Evolutionary conservation across 1,140 invertebrate genomes (phyloP).

Genomic region (Battus philenor): DNA sequence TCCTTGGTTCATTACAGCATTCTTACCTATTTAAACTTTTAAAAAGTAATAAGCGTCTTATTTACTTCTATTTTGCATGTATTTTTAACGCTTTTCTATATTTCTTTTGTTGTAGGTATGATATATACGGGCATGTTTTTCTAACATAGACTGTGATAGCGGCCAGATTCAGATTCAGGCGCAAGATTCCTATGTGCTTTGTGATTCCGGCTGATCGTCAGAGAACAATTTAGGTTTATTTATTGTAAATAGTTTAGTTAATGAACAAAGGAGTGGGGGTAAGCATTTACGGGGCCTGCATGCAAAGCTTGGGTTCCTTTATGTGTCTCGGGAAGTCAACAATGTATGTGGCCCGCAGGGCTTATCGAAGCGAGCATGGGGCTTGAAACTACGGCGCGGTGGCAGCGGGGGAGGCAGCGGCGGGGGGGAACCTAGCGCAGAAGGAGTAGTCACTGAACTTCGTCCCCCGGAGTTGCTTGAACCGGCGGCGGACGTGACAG

Average conservation of each 20-base stretch:
- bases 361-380: conserved; percentile 77
- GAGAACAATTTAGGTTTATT: conserved; percentile 44
- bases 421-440: conserved; percentile 38
- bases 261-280: conserved; percentile 25
- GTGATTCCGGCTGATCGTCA: conserved; percentile 46
- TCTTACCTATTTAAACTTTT: no score
- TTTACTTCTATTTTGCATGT: conserved; percentile 51
- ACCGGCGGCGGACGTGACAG: conserved; percentile 57
- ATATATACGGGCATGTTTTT: conserved; percentile 65
- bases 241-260: conserved; percentile 46
- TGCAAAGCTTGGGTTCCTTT: conserved; percentile 46
- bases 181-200: conserved; percentile 51
- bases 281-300: conserved; percentile 41
- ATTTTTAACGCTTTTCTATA: conserved; percentile 60
- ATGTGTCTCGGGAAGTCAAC: conserved; percentile 18
- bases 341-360: conserved; percentile 48
- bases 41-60: not conserved
- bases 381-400: conserved; percentile 61
- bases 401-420: conserved; percentile 33
- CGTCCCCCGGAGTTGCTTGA: conserved; percentile 63
- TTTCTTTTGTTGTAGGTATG: conserved; percentile 74
- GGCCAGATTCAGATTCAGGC: conserved; percentile 38
- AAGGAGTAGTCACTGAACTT: conserved; percentile 59
- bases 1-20: no score
- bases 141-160: conserved; percentile 69